A percentile compares a stretch with the other conserved stretches of the same genome.
phyloP scores from a whole-genome alignment of 2,797 vertebrate genomes.

The Protonibea diacanthus region DNA sequence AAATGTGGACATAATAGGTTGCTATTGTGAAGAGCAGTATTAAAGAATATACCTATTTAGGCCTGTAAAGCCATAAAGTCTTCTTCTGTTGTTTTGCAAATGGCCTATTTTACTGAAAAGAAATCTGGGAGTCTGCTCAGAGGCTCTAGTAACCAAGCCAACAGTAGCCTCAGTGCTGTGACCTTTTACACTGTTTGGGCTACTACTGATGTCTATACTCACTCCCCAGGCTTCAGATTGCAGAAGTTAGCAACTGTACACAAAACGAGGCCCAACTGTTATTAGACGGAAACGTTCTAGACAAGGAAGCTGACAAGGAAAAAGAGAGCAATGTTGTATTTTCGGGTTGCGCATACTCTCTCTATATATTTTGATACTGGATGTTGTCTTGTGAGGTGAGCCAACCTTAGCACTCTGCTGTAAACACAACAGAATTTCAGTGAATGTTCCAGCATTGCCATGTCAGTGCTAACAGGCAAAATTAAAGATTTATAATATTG shows the following conservation, averaged over 20 bases:
- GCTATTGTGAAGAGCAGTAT: neutral
- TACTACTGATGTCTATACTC: neutral
- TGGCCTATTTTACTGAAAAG: slow-evolving; percentile 23
- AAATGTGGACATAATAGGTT: no score
- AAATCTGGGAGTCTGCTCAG: neutral
- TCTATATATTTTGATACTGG: neutral
- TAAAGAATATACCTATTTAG: neutral
- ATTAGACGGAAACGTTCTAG: neutral
- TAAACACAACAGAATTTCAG: slow-evolving; percentile 13
- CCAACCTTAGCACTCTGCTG: slow-evolving; percentile 1
- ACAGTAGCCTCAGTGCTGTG: slow-evolving; percentile 6
- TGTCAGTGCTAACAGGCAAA: neutral
- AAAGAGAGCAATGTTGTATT: neutral
- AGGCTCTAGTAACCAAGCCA: slow-evolving; percentile 17
- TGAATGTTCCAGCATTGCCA: neutral
- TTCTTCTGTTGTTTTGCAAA: neutral
- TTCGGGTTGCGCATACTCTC: neutral
- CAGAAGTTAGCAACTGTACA: neutral
- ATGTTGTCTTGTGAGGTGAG: neutral
- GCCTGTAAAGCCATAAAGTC: neutral
- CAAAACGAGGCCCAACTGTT: neutral
- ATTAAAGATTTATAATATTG: slow-evolving; percentile 22
- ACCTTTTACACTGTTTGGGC: slow-evolving; percentile 17
- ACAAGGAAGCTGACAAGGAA: neutral
- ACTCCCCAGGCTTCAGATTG: neutral